Evolutionary conservation across 1,140 invertebrate species (phyloP).

Genomic region (Papilio dardanus): DNA sequence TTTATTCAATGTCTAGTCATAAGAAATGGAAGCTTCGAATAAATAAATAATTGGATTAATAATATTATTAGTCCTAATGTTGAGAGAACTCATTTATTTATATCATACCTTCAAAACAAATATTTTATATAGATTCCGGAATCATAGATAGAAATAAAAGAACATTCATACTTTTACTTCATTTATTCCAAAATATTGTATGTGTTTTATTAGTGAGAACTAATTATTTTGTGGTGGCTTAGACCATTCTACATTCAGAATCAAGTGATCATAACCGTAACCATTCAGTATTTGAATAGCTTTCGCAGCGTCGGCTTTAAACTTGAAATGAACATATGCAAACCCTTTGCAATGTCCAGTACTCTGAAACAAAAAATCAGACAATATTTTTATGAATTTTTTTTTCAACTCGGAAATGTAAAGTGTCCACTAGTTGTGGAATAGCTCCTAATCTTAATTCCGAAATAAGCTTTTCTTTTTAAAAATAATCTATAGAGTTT

Average conservation of each 20-base stretch:
- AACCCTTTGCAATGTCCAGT: slow-evolving; percentile 95
- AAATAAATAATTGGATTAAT: slow-evolving; percentile 46
- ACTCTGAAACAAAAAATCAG: slow-evolving; percentile 76
- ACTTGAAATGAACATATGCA: slow-evolving; percentile 98
- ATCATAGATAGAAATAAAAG: background rate
- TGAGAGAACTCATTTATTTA: background rate
- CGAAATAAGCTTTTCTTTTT: background rate
- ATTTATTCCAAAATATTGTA: slow-evolving; percentile 30
- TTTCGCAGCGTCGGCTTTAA: slow-evolving; percentile 93
- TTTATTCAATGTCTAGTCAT: slow-evolving; percentile 49
- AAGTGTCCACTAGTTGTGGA: background rate
- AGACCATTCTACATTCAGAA: slow-evolving; percentile 99
- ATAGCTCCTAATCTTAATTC: background rate
- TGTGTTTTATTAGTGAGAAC: slow-evolving; percentile 36
- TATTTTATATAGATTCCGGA: background rate
- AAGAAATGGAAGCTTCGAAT: slow-evolving; percentile 48
- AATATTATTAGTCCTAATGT: slow-evolving; percentile 7
- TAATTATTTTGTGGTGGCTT: slow-evolving; percentile 87
- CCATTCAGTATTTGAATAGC: slow-evolving; percentile 96
- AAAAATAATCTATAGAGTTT: background rate
- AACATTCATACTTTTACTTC: slow-evolving; percentile 2
- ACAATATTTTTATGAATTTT: no score
- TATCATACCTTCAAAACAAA: background rate
- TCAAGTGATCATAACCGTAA: slow-evolving; percentile 98
- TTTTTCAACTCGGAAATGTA: no score